Base-by-base conservation (phyloP, 2,888 invertebrate species). In the Copidosoma aretas region DNA sequence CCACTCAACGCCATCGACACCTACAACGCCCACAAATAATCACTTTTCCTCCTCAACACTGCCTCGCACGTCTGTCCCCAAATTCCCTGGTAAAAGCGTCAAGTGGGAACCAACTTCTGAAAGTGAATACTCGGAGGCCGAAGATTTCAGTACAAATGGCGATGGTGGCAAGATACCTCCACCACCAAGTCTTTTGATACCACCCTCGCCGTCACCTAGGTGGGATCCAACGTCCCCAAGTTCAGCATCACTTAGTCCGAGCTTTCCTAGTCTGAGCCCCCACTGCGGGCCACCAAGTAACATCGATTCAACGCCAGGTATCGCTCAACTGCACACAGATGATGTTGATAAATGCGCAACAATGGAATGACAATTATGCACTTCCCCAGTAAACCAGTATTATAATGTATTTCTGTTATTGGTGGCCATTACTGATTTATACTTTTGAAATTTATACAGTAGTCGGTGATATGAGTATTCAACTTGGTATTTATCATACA, bases 41-140 rank as follows among this genome's bases (percentile, higher is more conserved):
- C 46, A 54, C 46, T 17, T 1, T 53, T 41, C 41, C 46, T 22
- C 8, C 10, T 14, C 64, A 60, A 70, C 64, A 19, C 65, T 70
- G 24, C 70, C 70, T 22, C 58, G 73, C 52, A 63, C 72, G 64
- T 39, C 76, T 32, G 15, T 24, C 49, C 41, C 43, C 43, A 46
- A 75, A 51, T 62, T 65, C 64, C 10, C 17, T 25, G 54, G 76
- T 79, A 60, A 88, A 77, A 84, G 84, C 46, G 87, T 87, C 19
- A 88, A 88, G 76, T 88, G 88, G 88, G 88, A 88, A 72, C 88
- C 88, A 2, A 88, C 87, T 25, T 89, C 89, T 1, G 89, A 89
- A 76, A 88, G 88, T 75, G 89, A 89, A 79, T 86, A 87, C 84
- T 88, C 88, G 5, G 89, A 89, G 76, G 84, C 85, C 49, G 88